Evolutionary conservation across 2,888 invertebrate genomes (phyloP), one percentile per base, ranked within the genome.

Genomic region (Hirtodrosophila duncani): DNA sequence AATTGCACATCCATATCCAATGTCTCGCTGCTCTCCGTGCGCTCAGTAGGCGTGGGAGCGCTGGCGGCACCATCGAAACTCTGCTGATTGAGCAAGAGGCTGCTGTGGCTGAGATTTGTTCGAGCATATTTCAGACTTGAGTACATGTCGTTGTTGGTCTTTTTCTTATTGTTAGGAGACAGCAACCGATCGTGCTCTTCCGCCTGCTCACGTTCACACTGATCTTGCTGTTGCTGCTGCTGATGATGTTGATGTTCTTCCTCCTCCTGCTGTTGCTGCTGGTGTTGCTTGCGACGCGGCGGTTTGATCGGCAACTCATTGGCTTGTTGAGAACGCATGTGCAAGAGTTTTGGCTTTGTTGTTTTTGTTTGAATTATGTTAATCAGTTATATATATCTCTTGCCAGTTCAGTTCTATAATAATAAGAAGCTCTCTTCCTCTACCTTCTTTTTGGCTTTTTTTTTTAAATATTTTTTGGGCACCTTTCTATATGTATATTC

Each of bases 21-120:
- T 16, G 75, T 78, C 59, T 82, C 80, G 57, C 61, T 67, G 78
- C 80, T 80, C 60, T 81, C 80, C 4, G 67, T 74, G 17, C 72
- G 61, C 55, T 72, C 72, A 3, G 72, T 80, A 5, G 68, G 63
- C 1, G 75, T 46, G 3, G 37, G 53, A 23, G 39, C 59, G 37
- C 45, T 46, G 53, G n/a, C n/a, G n/a, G n/a, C n/a, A n/a, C 68
- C 60, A 26, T 79, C 82, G 30, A 82, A 83, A 21, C 63, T 74
- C 52, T 84, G 83, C 66, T 83, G 83, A 51, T 67, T 79, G 27
- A 84, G 63, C 63, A 85, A 63, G 24, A 84, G 70, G 56, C 74
- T 85, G 72, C 84, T 86, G 55, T 84, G 80, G 58, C 86, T 86
- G 64, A 86, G 81, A 80, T 87, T 85, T 60, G 84, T 81, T 70